Evolutionary conservation across 2,797 vertebrate genomes (phyloP).

Genomic region (Champsocephalus esox): DNA sequence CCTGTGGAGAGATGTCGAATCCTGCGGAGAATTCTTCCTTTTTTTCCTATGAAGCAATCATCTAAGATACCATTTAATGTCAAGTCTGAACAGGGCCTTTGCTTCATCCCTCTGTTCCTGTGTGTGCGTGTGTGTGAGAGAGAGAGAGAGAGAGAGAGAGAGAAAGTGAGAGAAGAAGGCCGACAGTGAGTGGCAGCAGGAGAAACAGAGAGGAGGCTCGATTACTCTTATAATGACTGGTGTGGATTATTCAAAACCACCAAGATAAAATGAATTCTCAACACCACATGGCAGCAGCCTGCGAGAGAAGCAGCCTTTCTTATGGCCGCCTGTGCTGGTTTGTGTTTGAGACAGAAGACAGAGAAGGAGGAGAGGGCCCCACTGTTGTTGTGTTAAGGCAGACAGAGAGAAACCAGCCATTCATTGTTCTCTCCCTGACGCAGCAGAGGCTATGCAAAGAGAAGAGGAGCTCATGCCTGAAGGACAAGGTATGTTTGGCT

Average conservation of each 20-base stretch:
- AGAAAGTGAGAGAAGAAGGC: slow-evolving; percentile 52
- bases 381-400: slow-evolving; percentile 62
- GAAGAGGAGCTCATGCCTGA: slow-evolving; percentile 38
- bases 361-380: slow-evolving; percentile 46
- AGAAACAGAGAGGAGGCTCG: slow-evolving; percentile 72
- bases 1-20: not conserved
- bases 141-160: slow-evolving; percentile 34
- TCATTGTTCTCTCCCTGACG: slow-evolving; percentile 60
- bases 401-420: slow-evolving; percentile 43
- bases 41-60: slow-evolving; percentile 1
- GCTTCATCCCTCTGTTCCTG: slow-evolving; percentile 20
- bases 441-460: slow-evolving; percentile 57
- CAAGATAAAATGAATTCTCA: slow-evolving; percentile 69
- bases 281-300: slow-evolving; percentile 70
- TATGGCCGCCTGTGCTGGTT: slow-evolving; percentile 35
- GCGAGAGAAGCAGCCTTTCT: slow-evolving; percentile 57
- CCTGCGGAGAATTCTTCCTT: not conserved
- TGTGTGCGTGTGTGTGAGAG: not conserved
- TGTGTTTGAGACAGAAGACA: slow-evolving; percentile 35
- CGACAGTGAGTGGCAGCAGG: slow-evolving; percentile 68
- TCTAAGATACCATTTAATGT: slow-evolving; percentile 13
- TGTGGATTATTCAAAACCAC: slow-evolving; percentile 78
- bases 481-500: slow-evolving; percentile 56
- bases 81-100: slow-evolving; percentile 21
- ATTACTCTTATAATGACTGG: slow-evolving; percentile 75